Base-by-base conservation (phyloP, 2,888 invertebrate genomes). In the Lordiphosa andalusiaca region DNA sequence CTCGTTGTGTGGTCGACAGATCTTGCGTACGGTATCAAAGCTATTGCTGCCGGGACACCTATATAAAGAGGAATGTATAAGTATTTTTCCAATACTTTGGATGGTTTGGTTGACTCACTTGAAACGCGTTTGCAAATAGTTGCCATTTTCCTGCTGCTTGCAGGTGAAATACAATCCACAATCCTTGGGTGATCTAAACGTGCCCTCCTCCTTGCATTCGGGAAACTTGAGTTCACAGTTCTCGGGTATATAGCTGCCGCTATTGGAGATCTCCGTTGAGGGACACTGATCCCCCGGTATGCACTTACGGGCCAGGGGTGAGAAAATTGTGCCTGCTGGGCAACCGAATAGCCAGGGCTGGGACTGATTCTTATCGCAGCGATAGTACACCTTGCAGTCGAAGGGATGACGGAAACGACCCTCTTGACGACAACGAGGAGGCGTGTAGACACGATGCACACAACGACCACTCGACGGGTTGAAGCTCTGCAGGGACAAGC, bases 91-190 rank as follows among this genome's bases (percentile, higher is more conserved):
- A 0, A 6, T 25, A 6, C 2, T 4, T 23, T 6, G 1, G 25
- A 1, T 25, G 6, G 1, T 23, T 6, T 6, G 25, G 6, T 2
- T 16, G 2, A 67, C 71, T 70, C 53, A 88, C 86, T 84, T 88
- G 54, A 84, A 88, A 47, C 90, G 85, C 1, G 84, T 88, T 53
- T 90, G 90, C 53, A 86, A 67, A 62, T 89, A 89, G 5, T 75
- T 80, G 6, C 89, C 88, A 54, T 80, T 86, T 0, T 67, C 53
- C 40, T 86, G 87, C 23, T 84, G 64, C 21, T 81, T 87, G 63
- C 91, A 91, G 0, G 86, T 88, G 58, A 90, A 91, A 61, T 90
- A 91, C 9, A 90, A 55, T 0, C 85, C 78, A 50, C 90, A 90
- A 62, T 90, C 88, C 3, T 72, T 69, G n/a, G 87, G 85, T 2